Conservation (phyloP, 2,797 vertebrate genomes). For the Schizothorax lantsangensis region DNA sequence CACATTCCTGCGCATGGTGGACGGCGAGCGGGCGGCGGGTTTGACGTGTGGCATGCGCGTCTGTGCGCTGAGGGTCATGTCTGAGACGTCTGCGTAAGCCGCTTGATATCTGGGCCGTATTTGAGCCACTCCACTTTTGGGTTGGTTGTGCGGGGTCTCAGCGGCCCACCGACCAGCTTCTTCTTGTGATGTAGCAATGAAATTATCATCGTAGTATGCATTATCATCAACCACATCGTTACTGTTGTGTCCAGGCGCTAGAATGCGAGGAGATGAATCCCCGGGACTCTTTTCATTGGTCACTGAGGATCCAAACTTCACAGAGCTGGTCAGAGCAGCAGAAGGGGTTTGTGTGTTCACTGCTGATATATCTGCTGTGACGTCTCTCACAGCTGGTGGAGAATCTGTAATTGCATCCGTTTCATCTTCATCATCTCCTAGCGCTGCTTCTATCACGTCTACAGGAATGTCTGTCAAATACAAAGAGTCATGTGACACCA, state of each 20-base stretch:
- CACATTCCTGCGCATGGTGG: constrained; percentile 2
- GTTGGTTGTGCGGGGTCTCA: not conserved
- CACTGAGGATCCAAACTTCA: not conserved
- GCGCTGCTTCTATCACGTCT: not conserved
- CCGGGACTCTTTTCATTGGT: not conserved
- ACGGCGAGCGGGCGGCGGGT: not conserved
- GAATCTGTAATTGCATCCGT: not conserved
- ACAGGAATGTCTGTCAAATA: not conserved
- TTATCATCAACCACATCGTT: not conserved
- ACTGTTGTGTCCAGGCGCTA: not conserved
- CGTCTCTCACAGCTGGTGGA: not conserved
- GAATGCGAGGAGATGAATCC: not conserved
- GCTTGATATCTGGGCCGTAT: not conserved
- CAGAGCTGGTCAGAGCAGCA: not conserved
- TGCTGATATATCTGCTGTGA: not conserved
- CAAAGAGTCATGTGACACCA: not conserved
- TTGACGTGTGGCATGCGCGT: not conserved
- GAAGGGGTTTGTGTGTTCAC: not conserved
- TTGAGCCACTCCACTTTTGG: not conserved
- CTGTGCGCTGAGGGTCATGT: not conserved
- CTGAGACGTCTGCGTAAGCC: not conserved
- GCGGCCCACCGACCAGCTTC: not conserved
- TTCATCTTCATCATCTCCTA: not conserved
- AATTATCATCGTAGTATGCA: not conserved
- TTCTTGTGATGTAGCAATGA: not conserved